These are phyloP conservation scores for Heliocidaris tuberculata DNA, from an alignment of 35 echinoderm and acorn worm genomes.

Conservation along the genomic window DNA sequence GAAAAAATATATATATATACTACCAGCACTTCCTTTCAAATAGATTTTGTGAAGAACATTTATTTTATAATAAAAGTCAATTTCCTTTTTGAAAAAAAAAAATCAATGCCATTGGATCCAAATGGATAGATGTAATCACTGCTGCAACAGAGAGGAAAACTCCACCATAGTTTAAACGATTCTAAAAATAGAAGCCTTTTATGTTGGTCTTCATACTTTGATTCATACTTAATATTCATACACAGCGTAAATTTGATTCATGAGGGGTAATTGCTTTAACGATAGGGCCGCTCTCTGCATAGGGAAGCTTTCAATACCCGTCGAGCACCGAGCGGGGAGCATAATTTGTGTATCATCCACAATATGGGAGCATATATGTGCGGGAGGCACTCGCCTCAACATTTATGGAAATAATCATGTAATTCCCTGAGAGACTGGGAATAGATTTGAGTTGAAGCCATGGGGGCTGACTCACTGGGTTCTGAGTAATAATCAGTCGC, in stretches of 20 bases:
- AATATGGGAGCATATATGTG: not conserved
- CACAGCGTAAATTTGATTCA: not conserved
- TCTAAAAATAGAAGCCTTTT: not conserved
- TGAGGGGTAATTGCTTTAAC: not conserved
- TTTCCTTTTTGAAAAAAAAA: too few species aligned
- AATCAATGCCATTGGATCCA: too few species aligned
- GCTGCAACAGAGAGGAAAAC: too few species aligned
- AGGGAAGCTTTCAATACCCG: constrained; percentile 6
- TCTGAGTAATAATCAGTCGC: not conserved
- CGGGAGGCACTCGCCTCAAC: constrained; percentile 8
- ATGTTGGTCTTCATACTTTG: not conserved
- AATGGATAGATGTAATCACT: too few species aligned
- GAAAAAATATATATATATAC: too few species aligned
- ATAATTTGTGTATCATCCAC: constrained; percentile 35
- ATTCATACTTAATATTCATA: constrained; percentile 14
- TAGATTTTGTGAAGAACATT: too few species aligned
- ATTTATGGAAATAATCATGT: constrained; percentile 45
- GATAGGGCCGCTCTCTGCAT: not conserved
- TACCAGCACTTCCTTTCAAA: too few species aligned
- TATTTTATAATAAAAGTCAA: too few species aligned
- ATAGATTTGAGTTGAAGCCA: constrained; percentile 14
- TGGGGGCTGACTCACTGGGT: not conserved
- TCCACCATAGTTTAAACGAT: too few species aligned
- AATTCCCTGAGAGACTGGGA: constrained; percentile 10
- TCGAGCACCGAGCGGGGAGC: not conserved